Evolutionary conservation across 1,140 invertebrate species (phyloP).

Genomic region (Anoplophora glabripennis): DNA sequence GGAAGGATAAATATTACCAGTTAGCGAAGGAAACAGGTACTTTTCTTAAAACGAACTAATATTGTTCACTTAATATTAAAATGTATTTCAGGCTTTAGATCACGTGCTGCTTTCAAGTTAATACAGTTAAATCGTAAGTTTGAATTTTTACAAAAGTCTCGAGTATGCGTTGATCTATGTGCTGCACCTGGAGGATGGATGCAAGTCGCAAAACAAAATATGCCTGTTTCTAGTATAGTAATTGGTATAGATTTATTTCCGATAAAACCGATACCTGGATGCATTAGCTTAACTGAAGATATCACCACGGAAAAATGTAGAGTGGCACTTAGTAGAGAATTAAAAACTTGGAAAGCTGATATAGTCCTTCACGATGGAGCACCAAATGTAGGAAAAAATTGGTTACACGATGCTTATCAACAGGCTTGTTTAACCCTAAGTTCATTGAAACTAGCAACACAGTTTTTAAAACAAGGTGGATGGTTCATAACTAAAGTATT

Average conservation of each 20-base stretch:
- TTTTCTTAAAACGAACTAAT: conserved; percentile 9
- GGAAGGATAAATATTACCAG: conserved; percentile 98
- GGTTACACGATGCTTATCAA: conserved; percentile 96
- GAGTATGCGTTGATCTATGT: conserved; percentile 96
- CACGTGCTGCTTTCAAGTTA: conserved; percentile 97
- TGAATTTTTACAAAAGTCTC: conserved; percentile 93
- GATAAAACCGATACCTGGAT: conserved; percentile 89
- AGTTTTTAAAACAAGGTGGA: conserved; percentile 89
- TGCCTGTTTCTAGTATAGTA: conserved; percentile 95
- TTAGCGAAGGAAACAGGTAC: conserved; percentile 97
- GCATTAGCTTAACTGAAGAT: conserved; percentile 87
- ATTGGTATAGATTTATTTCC: conserved; percentile 94
- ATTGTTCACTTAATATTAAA: conserved; percentile 5
- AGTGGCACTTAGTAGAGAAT: conserved; percentile 73
- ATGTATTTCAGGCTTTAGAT: conserved; percentile 78
- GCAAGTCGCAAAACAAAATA: conserved; percentile 98
- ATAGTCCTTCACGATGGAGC: conserved; percentile 96
- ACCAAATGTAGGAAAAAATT: conserved; percentile 97
- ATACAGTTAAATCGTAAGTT: conserved; percentile 97
- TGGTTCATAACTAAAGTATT: conserved; percentile 99
- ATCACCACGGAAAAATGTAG: conserved; percentile 94
- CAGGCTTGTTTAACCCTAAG: conserved; percentile 88
- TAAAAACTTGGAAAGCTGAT: conserved; percentile 96
- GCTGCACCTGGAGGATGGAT: conserved; percentile 99
- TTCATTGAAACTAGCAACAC: conserved; percentile 89